Evolutionary conservation across 1,140 invertebrate species (phyloP), one percentile per base, ranked within the genome.

Genomic region (Drosophila mauritiana): DNA sequence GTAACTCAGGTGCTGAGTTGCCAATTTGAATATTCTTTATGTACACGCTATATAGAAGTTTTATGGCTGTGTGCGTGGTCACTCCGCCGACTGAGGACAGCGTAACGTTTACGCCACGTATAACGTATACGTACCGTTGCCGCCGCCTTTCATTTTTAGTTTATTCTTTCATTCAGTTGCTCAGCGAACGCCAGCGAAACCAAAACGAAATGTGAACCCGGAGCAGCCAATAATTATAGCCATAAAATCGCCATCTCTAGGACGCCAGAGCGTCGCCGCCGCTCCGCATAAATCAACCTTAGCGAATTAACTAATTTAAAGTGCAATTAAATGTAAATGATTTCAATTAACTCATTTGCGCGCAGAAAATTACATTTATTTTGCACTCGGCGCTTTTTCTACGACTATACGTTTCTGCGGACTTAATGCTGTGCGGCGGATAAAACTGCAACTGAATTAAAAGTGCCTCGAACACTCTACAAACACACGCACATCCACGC

Each of bases 401-500:
- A 5, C n/a, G 8, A 13, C 13, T 39, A 39, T 39, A 49, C 25
- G 31, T 36, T 51, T 25, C 15, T 63, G 69, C 81, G 80, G 81
- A 88, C 63, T 86, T 86, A 79, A 88, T 88, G 83, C 83, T 64
- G 69, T 51, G 65, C 73, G 58, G 74, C 72, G 78, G 80, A 79
- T 84, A 84, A 83, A 84, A 84, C 69, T 83, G 74, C 79, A 88
- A 86, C 83, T 86, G 84, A 83, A 88, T 88, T 90, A 89, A 89
- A 89, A 80, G 85, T 85, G 83, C 63, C 68, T 53, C 72, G 56
- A 76, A 84, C 62, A 72, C 73, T 49, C 48, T 13, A 13, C 54
- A 36, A 56, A 49, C 77, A 45, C 53, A 31, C 57, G 46, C 58
- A 31, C 39, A 11, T 53, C 51, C 22, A 54, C 51, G 55, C 37